Conservation (phyloP, 2,797 vertebrate genomes). For the Cossypha caffra region DNA sequence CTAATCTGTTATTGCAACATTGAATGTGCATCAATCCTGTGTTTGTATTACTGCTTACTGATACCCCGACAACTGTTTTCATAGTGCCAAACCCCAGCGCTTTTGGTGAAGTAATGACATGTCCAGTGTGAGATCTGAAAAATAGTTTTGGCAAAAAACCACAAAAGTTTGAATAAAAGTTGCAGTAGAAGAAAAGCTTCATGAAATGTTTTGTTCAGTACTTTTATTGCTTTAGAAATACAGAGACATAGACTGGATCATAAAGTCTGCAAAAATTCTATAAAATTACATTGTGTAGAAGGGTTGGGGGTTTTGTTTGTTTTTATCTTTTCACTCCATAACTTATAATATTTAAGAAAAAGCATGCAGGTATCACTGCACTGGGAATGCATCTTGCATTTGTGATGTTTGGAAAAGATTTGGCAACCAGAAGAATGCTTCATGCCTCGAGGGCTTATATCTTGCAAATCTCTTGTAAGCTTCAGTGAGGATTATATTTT, state of each 20-base stretch:
- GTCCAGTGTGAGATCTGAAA: neutral
- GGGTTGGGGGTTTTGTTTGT: neutral
- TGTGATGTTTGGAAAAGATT: neutral
- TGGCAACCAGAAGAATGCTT: neutral
- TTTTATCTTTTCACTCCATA: neutral
- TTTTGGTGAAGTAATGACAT: neutral
- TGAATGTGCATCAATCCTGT: neutral
- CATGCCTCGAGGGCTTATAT: neutral
- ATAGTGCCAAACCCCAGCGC: accelerated
- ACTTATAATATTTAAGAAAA: neutral
- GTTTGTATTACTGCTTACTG: neutral
- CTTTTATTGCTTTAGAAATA: neutral
- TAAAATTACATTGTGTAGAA: neutral
- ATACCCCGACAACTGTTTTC: neutral
- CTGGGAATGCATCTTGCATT: neutral
- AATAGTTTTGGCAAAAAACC: neutral
- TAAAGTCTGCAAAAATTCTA: neutral
- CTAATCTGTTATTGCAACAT: neutral
- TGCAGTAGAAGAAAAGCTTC: neutral
- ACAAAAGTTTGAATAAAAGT: neutral
- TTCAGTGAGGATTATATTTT: neutral
- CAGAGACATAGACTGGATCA: neutral
- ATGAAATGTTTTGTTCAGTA: neutral
- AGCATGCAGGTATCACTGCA: neutral
- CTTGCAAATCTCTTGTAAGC: neutral